Base-by-base conservation (phyloP, 2,113 vertebrate species). In the Hemibagrus wyckioides region DNA sequence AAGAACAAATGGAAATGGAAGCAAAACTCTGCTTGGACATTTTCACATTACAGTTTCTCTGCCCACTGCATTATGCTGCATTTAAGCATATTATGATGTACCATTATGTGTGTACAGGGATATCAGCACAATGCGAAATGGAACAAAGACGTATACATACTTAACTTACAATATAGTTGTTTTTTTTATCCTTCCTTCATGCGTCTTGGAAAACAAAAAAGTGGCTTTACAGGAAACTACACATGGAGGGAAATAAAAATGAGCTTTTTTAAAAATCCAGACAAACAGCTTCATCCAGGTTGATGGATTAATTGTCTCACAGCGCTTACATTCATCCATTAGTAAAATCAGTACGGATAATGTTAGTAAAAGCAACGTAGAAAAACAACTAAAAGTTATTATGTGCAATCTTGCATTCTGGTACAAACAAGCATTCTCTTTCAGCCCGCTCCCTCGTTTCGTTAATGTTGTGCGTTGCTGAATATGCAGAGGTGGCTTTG, bases 401-500 rank as follows among this genome's bases (percentile, higher is more conserved):
- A 61, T 91, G 91, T 93, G 93, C 92, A 94, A 93, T 84, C 90
- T 83, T 88, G 88, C 91, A 91, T 90, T 90, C 44, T 52, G 85
- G 79, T 71, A 89, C 89, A 92, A 88, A 79, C 86, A 93, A 87
- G 85, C 80, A 50, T 90, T 33, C 10, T 67, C 86, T 54, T 89
- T 92, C 73, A 41, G 85, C 82, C 52, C 41, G 30, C 61, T 61
- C 10, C 23, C 1, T 75, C 17, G 14, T 33, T 88, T 57, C 33
- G 33, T 52, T 30, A 54, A 86, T 92, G 89, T 91, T 85, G 76
- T 80, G 85, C 41, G 33, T 79, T 87, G 36, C 33, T 57, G 25
- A 48, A 71, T 71, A 36, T 80, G 25, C 56, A 57, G 30, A n/a
- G n/a, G 6, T 15, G 63, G 57, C 13, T 56, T 63, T 61, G 39